Evolutionary conservation across 2,888 invertebrate genomes (phyloP).

Genomic region (Amphipyra berbera): DNA sequence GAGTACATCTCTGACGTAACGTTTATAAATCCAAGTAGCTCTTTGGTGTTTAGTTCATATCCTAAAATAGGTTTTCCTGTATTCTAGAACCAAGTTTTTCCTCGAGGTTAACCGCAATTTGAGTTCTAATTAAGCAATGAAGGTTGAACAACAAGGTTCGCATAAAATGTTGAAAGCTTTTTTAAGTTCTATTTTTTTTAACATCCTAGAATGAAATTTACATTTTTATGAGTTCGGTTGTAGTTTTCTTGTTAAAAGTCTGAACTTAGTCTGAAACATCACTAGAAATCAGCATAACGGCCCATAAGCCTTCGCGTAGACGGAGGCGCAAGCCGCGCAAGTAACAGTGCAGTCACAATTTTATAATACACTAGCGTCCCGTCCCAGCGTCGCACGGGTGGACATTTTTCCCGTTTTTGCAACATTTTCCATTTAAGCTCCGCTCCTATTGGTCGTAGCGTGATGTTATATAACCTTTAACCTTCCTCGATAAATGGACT

Average conservation of each 20-base stretch:
- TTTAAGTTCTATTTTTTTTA: conserved; percentile 1
- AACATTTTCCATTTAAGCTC: no score
- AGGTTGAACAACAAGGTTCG: conserved; percentile 19
- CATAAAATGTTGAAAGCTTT: conserved; percentile 29
- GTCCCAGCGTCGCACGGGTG: no score
- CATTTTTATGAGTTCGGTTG: conserved; percentile 37
- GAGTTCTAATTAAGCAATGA: conserved; percentile 42
- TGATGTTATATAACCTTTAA: no score
- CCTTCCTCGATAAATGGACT: no score
- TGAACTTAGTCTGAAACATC: neutral
- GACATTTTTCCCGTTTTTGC: no score
- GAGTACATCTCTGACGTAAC: no score
- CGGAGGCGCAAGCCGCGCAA: no score
- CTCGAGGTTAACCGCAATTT: conserved; percentile 36
- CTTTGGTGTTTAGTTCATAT: neutral
- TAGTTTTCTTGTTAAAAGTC: conserved; percentile 19
- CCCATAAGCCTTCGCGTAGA: no score
- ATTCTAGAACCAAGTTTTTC: conserved; percentile 11
- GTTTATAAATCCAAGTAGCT: neutral
- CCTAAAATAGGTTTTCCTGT: conserved; percentile 37
- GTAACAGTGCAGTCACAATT: no score
- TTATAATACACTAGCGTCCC: no score
- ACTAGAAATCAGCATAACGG: no score
- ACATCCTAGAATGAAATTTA: conserved; percentile 17
- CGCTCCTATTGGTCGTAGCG: no score